Base-by-base conservation (phyloP, 1,140 invertebrate genomes). In the Melitaea cinxia region DNA sequence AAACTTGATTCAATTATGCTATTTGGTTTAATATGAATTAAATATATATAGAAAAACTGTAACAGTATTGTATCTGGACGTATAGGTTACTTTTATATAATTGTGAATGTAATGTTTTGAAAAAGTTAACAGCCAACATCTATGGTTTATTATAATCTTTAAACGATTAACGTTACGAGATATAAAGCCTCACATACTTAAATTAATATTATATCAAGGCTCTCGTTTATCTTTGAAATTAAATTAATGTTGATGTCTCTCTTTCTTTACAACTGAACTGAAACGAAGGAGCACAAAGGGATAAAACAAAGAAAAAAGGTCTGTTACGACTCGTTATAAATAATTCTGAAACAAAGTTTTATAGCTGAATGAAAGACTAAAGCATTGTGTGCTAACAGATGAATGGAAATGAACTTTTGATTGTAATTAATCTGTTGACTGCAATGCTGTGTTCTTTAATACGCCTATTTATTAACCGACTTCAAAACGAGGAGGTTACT, bases 261-360 rank as follows among this genome's bases (percentile, higher is more conserved):
- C 24, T 28, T 24, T 28, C 49, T 10, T 14, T 28, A 26, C 49
- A 23, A 28, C 17, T 28, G 42, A 50, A 50, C n/a, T n/a, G n/a
- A 30, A 52, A 19, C 19, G 24, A 52, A 52, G 30, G 49, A 52
- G 24, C 49, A 52, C 49, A 52, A 52, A 52, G 15, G 49, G 30
- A 28, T 52, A 52, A 52, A 52, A 12, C 14, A 47, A 52, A 26
- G 23, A 24, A 28, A 50, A 45, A 12, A 45, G 39, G 39, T 45
- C 17, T 19, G 4, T 45, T 21, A 45, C 39, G 39, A 45, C 39
- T 45, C 6, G 21, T 10, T 50, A 50, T 50, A 50, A 50, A 50
- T 50, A 50, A 50, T 50, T 50, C 47, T 50, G 24, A 50, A 50
- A 50, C 47, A 7, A 50, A 50, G 24, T 26, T 23, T 26, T 5